Conservation (phyloP, 2,113 vertebrate genomes). For the Sminthopsis crassicaudata region DNA sequence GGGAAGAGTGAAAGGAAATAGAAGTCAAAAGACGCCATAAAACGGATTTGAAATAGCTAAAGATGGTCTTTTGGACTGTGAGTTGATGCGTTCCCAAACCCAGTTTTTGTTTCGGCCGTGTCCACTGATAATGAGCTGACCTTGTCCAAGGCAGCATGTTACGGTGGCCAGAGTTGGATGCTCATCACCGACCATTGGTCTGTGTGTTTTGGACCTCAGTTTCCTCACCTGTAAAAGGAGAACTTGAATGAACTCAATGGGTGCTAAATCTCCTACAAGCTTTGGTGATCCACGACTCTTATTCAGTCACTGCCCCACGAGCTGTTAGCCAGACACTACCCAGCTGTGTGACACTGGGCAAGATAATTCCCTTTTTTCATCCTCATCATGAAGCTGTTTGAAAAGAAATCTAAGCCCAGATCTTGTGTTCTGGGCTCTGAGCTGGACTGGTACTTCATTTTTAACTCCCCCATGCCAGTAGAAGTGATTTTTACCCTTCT, state of each 20-base stretch:
- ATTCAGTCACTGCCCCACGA: not conserved
- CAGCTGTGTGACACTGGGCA: not conserved
- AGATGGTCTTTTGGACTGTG: conserved; percentile 44
- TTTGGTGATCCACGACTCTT: not conserved
- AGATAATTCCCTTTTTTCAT: not conserved
- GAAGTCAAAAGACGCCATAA: conserved; percentile 4
- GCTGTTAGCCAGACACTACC: not conserved
- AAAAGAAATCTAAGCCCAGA: not conserved
- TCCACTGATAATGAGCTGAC: not conserved
- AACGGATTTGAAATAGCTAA: conserved; percentile 1
- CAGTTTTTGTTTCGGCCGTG: not conserved
- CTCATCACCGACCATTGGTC: not conserved
- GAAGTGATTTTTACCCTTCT: conserved; percentile 48
- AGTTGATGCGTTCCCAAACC: not conserved
- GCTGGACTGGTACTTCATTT: conserved; percentile 43
- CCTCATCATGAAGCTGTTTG: not conserved
- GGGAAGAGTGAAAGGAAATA: conserved; percentile 46
- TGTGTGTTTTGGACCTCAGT: not conserved
- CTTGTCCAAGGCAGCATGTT: not conserved
- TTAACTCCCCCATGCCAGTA: conserved; percentile 41
- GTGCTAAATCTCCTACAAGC: not conserved
- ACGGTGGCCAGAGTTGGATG: not conserved
- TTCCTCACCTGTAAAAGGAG: not conserved
- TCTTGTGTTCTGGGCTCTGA: not conserved
- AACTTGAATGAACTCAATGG: not conserved